Evolutionary conservation across 2,113 vertebrate species (phyloP), one percentile per base, ranked within the genome.

Genomic region (Leuciscus idus): DNA sequence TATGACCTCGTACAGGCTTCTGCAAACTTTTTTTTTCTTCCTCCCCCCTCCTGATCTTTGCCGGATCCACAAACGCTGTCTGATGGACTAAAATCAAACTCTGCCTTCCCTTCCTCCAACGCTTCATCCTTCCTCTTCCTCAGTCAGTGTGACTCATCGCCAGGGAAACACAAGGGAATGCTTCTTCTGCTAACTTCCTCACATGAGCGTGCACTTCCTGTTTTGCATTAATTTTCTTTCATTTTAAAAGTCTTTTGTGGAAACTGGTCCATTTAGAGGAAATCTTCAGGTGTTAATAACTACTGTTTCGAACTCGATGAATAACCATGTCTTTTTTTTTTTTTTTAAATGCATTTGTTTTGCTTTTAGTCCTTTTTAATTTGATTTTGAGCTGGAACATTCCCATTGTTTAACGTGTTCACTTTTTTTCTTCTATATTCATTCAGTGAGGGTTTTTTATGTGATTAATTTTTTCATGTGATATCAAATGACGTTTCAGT

Each of bases 271-370:
- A 74, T 46, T 17, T 46, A 55, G 64, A 77, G 62, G 84, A 89
- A 89, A 84, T 88, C 91, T 92, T 93, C 92, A 90, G 91, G 87
- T 91, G 90, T 91, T 90, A 86, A 77, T 86, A 82, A 82, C 78
- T 87, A 77, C 85, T 86, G 87, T 85, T 89, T 84, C 52, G 17
- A 86, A 85, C 83, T 78, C 75, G 78, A 92, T 91, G 57, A 79
- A 59, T 74, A 75, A 61, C 78, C 72, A 48, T 76, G 46, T 86
- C 77, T 86, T 74, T 75, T 83, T 81, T 43, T 7, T 39, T 4
- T 28, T 50, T 10, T 46, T 81, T 72, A 39, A 73, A 55, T 30
- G n/a, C 26, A 2, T 76, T 81, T 21, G 57, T 57, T 87, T 84
- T 81, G 70, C 78, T 76, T 59, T 85, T 83, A 76, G 70, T 81